Percentiles rank a stretch among this genome's conserved stretches.
phyloP scores from a whole-genome alignment of 2,797 vertebrate species.

The Tympanoctomys barrerae region DNA sequence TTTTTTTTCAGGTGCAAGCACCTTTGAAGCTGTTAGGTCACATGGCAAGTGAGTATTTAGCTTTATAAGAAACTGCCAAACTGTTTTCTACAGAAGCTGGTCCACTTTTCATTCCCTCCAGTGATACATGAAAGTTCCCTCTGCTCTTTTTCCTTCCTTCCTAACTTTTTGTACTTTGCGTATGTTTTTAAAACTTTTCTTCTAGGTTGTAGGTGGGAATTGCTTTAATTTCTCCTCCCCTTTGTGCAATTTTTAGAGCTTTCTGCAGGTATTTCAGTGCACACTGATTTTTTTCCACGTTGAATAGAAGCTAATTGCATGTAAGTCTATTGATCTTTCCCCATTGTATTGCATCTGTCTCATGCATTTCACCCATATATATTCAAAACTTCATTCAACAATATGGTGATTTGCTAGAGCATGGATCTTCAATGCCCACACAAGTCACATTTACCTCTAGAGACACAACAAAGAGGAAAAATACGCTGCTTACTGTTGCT shows the following conservation, averaged over 20 bases:
- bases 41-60: background rate
- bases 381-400: background rate
- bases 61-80: background rate
- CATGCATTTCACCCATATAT: background rate
- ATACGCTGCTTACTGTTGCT: background rate
- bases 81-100: background rate
- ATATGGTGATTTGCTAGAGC: background rate
- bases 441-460: background rate
- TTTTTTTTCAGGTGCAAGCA: background rate
- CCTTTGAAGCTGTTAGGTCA: background rate
- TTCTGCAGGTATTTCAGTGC: background rate
- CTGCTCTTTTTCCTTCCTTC: background rate
- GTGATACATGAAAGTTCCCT: background rate
- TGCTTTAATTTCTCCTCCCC: background rate
- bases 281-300: background rate
- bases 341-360: background rate
- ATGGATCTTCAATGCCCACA: background rate
- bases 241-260: conserved; percentile 1
- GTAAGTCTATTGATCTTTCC: background rate
- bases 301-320: background rate
- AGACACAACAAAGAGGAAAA: background rate
- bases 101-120: background rate
- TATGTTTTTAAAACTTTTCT: conserved; percentile 9
- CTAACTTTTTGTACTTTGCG: background rate
- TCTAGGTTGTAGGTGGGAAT: background rate